Conservation (phyloP, 1,140 invertebrate genomes). For the Drosophila lini region DNA sequence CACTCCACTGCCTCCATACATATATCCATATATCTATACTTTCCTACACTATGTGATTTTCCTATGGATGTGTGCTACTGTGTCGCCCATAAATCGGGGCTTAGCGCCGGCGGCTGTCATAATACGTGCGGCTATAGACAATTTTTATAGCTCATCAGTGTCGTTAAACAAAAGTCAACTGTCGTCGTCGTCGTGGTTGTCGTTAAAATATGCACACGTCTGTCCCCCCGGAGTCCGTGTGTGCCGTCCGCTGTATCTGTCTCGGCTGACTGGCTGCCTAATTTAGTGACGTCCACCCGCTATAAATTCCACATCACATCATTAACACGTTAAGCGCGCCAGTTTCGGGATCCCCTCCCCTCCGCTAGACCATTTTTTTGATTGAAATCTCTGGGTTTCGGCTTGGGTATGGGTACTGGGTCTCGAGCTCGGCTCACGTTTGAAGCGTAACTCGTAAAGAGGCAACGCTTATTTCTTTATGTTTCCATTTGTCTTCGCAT, state of each 20-base stretch:
- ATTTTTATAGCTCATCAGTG: slow-evolving; percentile 73
- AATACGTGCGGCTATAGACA: slow-evolving; percentile 66
- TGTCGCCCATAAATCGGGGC: slow-evolving; percentile 69
- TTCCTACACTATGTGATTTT: not conserved
- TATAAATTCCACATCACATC: slow-evolving; percentile 78
- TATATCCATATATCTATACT: slow-evolving; percentile 6
- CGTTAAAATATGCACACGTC: slow-evolving; percentile 61
- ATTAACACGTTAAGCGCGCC: slow-evolving; percentile 77
- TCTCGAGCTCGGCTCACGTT: slow-evolving; percentile 57
- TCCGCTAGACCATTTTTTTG: slow-evolving; percentile 65
- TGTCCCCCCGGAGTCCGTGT: slow-evolving; percentile 2
- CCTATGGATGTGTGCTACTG: slow-evolving; percentile 57
- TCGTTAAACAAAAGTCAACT: slow-evolving; percentile 68
- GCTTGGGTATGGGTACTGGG: slow-evolving; percentile 4
- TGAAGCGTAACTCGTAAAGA: slow-evolving; percentile 60
- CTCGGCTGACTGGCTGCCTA: slow-evolving; percentile 45
- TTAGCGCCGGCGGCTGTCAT: slow-evolving; percentile 72
- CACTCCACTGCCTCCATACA: slow-evolving; percentile 30
- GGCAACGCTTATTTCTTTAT: slow-evolving; percentile 61
- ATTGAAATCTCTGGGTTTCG: slow-evolving; percentile 70
- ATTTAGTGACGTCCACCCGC: slow-evolving; percentile 77
- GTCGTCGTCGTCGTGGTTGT: slow-evolving; percentile 29
- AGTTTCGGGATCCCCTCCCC: slow-evolving; percentile 17
- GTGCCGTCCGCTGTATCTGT: slow-evolving; percentile 22
- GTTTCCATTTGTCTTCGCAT: slow-evolving; percentile 51